A percentile compares a stretch with the other conserved stretches of the same genome.
phyloP scores from a whole-genome alignment of 2,888 invertebrate species.

The Arenicola marina region DNA sequence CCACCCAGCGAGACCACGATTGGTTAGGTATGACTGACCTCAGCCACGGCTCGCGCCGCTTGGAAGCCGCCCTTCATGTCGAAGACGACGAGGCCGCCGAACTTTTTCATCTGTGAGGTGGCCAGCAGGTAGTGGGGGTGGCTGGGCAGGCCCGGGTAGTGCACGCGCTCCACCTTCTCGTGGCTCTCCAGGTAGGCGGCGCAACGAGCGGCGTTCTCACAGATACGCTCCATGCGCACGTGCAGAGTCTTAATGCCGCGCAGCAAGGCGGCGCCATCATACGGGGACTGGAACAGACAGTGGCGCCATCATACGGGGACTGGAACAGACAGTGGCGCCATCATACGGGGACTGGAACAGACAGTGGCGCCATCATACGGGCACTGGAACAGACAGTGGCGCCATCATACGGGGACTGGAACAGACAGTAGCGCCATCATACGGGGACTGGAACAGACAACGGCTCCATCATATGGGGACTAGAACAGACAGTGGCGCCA shows the following conservation, averaged over 20 bases:
- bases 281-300: slow-evolving; percentile 21
- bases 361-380: no score
- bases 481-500: no score
- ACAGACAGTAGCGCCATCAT: no score
- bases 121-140: slow-evolving; percentile 53
- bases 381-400: no score
- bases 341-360: no score
- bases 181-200: slow-evolving; percentile 77
- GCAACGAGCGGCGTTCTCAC: slow-evolving; percentile 75
- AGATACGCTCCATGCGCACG: slow-evolving; percentile 88
- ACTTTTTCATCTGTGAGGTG: slow-evolving; percentile 78
- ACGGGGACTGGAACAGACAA: no score
- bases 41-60: slow-evolving; percentile 72
- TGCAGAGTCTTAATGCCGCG: slow-evolving; percentile 88
- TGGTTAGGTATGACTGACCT: no score
- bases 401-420: no score
- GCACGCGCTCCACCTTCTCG: slow-evolving; percentile 23
- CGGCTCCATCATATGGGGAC: no score
- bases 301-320: no score
- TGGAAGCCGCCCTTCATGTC: slow-evolving; percentile 78
- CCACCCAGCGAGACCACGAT: no score
- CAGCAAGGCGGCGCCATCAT: slow-evolving; percentile 28
- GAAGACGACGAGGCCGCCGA: slow-evolving; percentile 91
- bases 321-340: no score
- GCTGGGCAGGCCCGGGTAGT: slow-evolving; percentile 72